Evolutionary conservation across 2,113 vertebrate species (phyloP).

Genomic region (Anoura caudifer): DNA sequence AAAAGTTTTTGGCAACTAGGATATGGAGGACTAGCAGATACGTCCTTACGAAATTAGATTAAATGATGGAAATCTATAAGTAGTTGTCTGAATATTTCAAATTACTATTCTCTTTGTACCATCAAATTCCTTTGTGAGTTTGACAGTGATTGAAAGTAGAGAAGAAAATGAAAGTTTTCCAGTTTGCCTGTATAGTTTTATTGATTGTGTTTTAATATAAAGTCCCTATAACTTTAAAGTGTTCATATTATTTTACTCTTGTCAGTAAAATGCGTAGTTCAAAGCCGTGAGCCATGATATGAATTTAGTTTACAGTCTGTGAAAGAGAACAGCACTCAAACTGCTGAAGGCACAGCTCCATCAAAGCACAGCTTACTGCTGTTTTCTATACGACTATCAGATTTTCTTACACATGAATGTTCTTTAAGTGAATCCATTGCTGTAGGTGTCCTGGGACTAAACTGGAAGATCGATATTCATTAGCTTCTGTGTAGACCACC

Average conservation of each 20-base stretch:
- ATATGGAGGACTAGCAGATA: background rate
- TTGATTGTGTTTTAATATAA: background rate
- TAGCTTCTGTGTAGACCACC: background rate
- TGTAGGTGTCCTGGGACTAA: background rate
- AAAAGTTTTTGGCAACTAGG: background rate
- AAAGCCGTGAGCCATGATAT: background rate
- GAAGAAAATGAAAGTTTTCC: background rate
- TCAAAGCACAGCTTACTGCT: background rate
- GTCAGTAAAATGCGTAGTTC: background rate
- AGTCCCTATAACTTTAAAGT: background rate
- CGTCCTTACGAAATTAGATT: background rate
- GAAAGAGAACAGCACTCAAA: background rate
- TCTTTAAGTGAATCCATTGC: background rate
- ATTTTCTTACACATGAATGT: background rate
- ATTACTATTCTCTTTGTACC: background rate
- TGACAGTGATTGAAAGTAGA: background rate
- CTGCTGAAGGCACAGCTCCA: background rate
- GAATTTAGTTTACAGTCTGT: background rate
- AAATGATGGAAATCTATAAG: background rate
- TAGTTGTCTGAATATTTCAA: background rate
- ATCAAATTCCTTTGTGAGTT: background rate
- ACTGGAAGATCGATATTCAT: conserved; percentile 33
- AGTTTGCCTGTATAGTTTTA: background rate
- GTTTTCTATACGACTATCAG: background rate
- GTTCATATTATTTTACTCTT: background rate